Evolutionary conservation across 1,140 invertebrate species (phyloP).

Genomic region (Phymastichus coffea): DNA sequence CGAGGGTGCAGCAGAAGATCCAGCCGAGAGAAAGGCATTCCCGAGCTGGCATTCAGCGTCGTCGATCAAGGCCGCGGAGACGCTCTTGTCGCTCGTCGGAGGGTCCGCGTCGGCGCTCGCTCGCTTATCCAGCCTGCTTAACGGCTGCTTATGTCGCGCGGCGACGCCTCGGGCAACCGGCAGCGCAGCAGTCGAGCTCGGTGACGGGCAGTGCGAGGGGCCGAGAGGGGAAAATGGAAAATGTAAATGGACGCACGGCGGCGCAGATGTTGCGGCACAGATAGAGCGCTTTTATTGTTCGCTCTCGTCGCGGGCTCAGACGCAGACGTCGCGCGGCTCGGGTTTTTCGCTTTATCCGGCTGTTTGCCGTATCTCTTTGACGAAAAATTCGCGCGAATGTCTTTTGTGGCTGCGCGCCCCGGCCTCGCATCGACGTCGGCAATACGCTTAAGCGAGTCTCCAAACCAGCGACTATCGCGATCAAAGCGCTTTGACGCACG

Average conservation of each 20-base stretch:
- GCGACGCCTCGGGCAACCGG: neutral
- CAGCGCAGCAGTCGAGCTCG: neutral
- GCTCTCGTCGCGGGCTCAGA: neutral
- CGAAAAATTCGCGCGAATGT: constrained; percentile 9
- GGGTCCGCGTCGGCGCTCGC: neutral
- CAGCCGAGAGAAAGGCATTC: neutral
- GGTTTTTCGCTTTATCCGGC: neutral
- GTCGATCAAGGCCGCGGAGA: neutral
- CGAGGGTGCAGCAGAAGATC: neutral
- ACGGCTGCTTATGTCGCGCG: neutral
- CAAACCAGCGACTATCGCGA: constrained; percentile 13
- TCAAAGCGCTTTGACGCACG: too few species aligned
- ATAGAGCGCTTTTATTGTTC: constrained; percentile 22
- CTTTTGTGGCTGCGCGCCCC: neutral
- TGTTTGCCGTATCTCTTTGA: neutral
- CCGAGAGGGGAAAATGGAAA: neutral
- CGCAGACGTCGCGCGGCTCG: neutral
- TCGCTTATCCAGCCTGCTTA: neutral
- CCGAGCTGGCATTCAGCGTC: neutral
- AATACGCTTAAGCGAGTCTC: neutral
- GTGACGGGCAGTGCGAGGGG: neutral
- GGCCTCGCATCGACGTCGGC: too few species aligned
- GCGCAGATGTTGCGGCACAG: constrained; percentile 4
- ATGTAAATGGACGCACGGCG: neutral
- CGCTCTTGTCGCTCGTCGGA: neutral